Evolutionary conservation across 2,888 invertebrate genomes (phyloP), one percentile per base, ranked within the genome.

Genomic region (Pristionchus fissidentatus): DNA sequence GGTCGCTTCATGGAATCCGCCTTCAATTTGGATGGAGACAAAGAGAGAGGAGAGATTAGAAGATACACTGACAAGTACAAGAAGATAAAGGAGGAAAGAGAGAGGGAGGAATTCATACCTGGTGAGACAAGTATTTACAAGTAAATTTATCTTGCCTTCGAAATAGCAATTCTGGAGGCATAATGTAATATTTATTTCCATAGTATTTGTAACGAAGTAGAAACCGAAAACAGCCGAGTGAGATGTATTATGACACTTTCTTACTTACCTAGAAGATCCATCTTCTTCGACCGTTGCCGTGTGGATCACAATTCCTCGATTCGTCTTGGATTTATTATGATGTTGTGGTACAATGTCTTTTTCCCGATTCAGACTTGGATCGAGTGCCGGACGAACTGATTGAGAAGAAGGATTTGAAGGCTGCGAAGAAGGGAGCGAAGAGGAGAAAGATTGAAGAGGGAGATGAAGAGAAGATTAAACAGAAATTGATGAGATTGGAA

Each of bases 41-140:
- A 87, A n/a, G 86, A 87, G 70, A 85, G 84, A 55, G 55, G 19
- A 22, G 90, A 91, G 62, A 86, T 91, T n/a, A 83, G 84, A n/a
- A 87, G 91, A n/a, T 91, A 91, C 84, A 87, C 89, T 35, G 91
- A 91, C 84, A 91, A 90, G 77, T 91, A 89, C 80, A 85, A 86
- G 19, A 57, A 84, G 29, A 83, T 86, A 26, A 84, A 87, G 38
- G 43, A 70, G 70, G 70, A 70, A 41, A 70, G 70, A n/a, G 49
- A 49, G 57, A 85, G 87, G 41, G 87, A 87, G 32, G 86, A 85
- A 78, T 83, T 88, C 83, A 62, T 86, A 7, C 86, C 90, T 38
- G 86, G 89, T 90, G 26, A 43, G 10, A 7, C 15, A 19, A n/a
- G 22, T 15, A 55, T n/a, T n/a, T n/a, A n/a, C n/a, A n/a, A n/a